A percentile compares a stretch with the other conserved stretches of the same genome.
These are phyloP conservation scores for Dasysyrphus albostriatus DNA, from an alignment of 2,888 invertebrate genomes.

Conservation along the genomic window DNA sequence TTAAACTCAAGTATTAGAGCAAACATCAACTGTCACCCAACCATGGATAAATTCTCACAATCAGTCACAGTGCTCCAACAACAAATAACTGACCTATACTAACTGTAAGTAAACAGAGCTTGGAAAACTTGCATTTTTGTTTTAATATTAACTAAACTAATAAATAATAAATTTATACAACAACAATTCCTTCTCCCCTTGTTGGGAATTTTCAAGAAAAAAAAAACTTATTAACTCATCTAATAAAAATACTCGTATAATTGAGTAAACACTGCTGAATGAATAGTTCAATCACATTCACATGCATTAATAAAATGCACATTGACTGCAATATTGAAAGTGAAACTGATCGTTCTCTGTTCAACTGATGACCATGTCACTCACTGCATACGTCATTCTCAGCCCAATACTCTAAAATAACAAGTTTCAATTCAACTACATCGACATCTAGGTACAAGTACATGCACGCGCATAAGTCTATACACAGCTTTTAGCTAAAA, in stretches of 20 bases:
- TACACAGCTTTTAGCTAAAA: slow-evolving; percentile 25
- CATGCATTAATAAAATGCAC: slow-evolving; percentile 63
- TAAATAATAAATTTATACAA: background rate
- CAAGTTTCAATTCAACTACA: slow-evolving; percentile 24
- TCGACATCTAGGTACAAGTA: background rate
- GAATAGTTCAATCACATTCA: slow-evolving; percentile 72
- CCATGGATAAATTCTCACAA: background rate
- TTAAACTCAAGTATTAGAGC: too few species aligned
- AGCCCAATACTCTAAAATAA: slow-evolving; percentile 20
- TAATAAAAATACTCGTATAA: slow-evolving; percentile 39
- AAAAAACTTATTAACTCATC: slow-evolving; percentile 33
- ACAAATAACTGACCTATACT: slow-evolving; percentile 14
- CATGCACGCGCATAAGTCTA: slow-evolving; percentile 37
- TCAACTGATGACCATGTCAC: slow-evolving; percentile 49
- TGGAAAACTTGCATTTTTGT: background rate
- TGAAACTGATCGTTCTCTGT: slow-evolving; percentile 66
- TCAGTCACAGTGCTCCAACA: background rate
- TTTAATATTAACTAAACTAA: too few species aligned
- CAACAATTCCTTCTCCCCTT: background rate
- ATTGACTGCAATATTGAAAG: slow-evolving; percentile 73
- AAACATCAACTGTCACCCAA: too few species aligned
- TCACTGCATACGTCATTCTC: slow-evolving; percentile 46
- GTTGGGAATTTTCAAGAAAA: background rate
- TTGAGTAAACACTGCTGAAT: slow-evolving; percentile 61
- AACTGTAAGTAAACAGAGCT: slow-evolving; percentile 1